phyloP scores from a whole-genome alignment of 2,113 vertebrate genomes.

The Mus pahari region DNA sequence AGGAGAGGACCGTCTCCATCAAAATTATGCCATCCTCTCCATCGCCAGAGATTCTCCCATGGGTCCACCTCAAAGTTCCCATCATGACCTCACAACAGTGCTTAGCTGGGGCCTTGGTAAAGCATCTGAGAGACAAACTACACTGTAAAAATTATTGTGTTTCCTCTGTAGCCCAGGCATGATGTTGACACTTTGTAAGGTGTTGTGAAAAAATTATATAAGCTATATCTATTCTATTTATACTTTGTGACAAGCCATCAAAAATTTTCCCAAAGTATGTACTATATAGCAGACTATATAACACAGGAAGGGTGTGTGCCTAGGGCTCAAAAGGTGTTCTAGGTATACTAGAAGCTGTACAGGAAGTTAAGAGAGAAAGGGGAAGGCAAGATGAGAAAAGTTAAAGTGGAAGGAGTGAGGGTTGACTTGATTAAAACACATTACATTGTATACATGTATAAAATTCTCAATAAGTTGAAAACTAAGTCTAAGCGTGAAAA shows the following conservation, averaged over 20 bases:
- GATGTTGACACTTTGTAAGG: neutral
- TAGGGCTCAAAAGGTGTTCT: too few relatives aligned
- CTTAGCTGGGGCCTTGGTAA: neutral
- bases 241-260: neutral
- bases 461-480: slow-evolving; percentile 21
- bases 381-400: neutral
- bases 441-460: neutral
- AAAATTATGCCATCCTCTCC: neutral
- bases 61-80: neutral
- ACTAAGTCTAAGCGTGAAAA: neutral
- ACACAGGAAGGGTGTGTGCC: neutral
- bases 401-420: neutral
- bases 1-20: neutral
- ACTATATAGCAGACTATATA: neutral
- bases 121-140: neutral
- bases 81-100: neutral
- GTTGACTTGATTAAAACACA: neutral
- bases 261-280: neutral
- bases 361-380: neutral
- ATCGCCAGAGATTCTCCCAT: neutral
- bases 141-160: neutral
- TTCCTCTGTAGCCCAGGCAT: neutral
- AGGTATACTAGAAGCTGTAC: neutral
- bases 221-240: neutral
- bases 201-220: neutral